Conservation (phyloP, 2,888 invertebrate species). For the Colletes collaris region DNA sequence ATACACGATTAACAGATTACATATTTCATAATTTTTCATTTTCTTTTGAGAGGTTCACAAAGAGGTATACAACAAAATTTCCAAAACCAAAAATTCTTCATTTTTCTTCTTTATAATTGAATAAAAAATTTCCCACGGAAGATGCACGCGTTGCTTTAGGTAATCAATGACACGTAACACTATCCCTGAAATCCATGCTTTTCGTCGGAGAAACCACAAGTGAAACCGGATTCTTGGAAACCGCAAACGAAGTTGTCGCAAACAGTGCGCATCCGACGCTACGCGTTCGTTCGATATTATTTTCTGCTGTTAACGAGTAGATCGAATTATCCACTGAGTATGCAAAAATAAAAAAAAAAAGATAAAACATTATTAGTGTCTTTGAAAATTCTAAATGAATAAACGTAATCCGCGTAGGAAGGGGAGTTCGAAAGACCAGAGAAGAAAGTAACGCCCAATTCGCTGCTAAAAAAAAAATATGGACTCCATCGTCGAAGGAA, state of each 20-base stretch:
- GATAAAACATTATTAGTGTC: too few species aligned
- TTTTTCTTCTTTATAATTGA: too few species aligned
- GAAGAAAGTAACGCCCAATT: not conserved
- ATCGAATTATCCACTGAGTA: too few species aligned
- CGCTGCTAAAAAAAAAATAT: not conserved
- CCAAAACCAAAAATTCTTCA: not conserved
- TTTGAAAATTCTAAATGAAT: too few species aligned
- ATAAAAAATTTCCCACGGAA: not conserved
- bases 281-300: not conserved
- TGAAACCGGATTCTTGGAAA: slow-evolving; percentile 8
- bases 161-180: slow-evolving; percentile 8
- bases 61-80: not conserved
- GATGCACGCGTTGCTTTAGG: not conserved
- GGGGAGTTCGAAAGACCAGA: not conserved
- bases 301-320: not conserved
- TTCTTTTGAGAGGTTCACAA: too few species aligned
- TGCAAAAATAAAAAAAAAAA: too few species aligned
- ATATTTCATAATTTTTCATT: too few species aligned
- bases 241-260: slow-evolving; percentile 17
- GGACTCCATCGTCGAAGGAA: not conserved
- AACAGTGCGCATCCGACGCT: not conserved
- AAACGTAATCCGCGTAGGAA: not conserved
- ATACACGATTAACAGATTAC: not conserved
- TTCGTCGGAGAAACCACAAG: slow-evolving; percentile 17
- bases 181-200: slow-evolving; percentile 16